Base-by-base conservation (phyloP, 1,140 invertebrate species). In the Aphidius ervi region DNA sequence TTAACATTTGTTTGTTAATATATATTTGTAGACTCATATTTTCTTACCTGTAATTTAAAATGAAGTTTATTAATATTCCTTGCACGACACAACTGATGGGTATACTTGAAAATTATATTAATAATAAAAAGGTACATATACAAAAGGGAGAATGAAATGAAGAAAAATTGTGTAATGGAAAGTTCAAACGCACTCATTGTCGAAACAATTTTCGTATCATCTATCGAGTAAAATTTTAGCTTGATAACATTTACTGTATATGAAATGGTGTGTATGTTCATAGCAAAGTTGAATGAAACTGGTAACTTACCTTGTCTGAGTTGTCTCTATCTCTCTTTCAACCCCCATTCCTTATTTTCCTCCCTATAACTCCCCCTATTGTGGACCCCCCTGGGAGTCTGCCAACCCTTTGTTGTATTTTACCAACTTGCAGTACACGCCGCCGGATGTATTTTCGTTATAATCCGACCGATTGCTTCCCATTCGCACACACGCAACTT, bases 161-260 rank as follows among this genome's bases (percentile, higher is more conserved):
- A 41, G 10, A 20, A 60, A 46, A 60, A 54, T 54, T 46, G 23
- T 40, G 43, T 60, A 55, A 60, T 60, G 52, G 58, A 60, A 55
- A 60, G 52, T 60, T 60, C 58, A 60, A 60, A 60, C 52, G 49
- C 52, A 55, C 50, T 60, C 58, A 54, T 60, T 60, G 50, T 46
- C 58, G 58, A 45, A 45, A 59, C 42, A 59, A 59, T 59, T 59
- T 59, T 46, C 43, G 40, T 54, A 60, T 60, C 58, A 53, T 60
- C 50, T 46, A 45, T 53, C 58, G 49, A 50, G 23, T 43, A 41
- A 40, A 54, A 39, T 47, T 58, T 31, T 42, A 8, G 8, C 40
- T 20, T 50, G 42, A 6, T 39, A 31, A n/a, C 4, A 20, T 49
- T 45, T 43, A 20, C 31, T 42, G 56, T 47, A 56, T 46, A 20